These are phyloP conservation scores for Sinotaia quadrata DNA, from an alignment of 2,888 invertebrate species.

Conservation along the genomic window DNA sequence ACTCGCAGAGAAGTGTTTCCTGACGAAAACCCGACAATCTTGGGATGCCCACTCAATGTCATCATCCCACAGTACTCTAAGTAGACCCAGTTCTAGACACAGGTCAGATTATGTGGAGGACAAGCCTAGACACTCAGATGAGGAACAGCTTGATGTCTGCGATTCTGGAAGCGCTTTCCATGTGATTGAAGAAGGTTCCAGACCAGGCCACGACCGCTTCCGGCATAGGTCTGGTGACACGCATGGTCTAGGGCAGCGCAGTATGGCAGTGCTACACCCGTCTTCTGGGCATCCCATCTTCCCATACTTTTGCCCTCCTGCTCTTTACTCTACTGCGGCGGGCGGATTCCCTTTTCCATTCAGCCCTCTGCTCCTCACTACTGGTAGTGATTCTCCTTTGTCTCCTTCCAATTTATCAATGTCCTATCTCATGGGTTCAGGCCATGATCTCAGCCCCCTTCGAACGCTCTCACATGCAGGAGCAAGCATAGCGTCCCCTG, in stretches of 20 bases:
- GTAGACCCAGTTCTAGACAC: background rate
- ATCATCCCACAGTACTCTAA: no score
- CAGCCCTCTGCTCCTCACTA: conserved; percentile 46
- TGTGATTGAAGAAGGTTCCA: conserved; percentile 12
- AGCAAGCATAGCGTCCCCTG: background rate
- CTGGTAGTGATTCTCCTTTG: background rate
- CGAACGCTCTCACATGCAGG: conserved; percentile 1
- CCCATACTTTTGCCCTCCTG: conserved; percentile 89
- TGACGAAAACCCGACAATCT: no score
- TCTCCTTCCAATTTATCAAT: background rate
- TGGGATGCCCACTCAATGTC: no score
- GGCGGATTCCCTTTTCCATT: conserved; percentile 63
- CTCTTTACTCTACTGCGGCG: conserved; percentile 82
- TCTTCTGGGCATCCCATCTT: conserved; percentile 85
- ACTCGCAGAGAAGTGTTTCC: no score
- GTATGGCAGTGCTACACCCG: conserved; percentile 90
- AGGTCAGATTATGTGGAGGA: background rate
- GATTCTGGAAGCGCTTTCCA: conserved; percentile 19
- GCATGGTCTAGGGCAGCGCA: conserved; percentile 76
- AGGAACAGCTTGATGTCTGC: background rate
- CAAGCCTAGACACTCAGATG: background rate
- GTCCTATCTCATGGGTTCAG: conserved; percentile 9
- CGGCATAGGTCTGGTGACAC: background rate
- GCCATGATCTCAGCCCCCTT: conserved; percentile 11
- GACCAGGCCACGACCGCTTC: background rate